These are phyloP conservation scores for rat (Rattus norvegicus) DNA, from an alignment of 2,113 vertebrate genomes.

Conservation along the genomic window DNA sequence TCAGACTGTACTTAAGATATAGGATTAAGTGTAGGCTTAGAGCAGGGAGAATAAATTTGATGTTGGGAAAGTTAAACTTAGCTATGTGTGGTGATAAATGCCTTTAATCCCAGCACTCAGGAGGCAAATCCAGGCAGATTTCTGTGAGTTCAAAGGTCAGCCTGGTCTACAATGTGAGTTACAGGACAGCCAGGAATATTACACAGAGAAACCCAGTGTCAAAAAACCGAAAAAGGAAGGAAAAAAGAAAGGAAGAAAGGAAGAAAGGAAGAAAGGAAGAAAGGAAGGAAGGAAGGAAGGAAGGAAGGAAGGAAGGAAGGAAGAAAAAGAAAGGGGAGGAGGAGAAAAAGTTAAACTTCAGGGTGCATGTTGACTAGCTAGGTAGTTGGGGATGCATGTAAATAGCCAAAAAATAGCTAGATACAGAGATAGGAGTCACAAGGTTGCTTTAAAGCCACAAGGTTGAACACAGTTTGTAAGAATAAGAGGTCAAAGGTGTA, in stretches of 20 bases:
- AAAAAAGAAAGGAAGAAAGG: too few relatives aligned
- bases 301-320: too few relatives aligned
- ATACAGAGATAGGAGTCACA: not conserved
- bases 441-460: not conserved
- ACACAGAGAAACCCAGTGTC: not conserved
- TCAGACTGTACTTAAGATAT: not conserved
- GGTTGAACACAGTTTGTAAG: not conserved
- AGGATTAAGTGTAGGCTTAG: conserved; percentile 12
- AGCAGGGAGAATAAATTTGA: not conserved
- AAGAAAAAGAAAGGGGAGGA: too few relatives aligned
- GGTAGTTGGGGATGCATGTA: conserved; percentile 19
- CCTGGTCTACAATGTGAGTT: not conserved
- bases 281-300: too few relatives aligned
- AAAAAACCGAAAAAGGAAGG: not conserved
- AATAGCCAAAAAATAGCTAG: not conserved
- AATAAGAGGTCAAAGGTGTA: conserved; percentile 32
- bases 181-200: not conserved
- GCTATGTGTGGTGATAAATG: not conserved
- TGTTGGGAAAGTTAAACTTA: conserved; percentile 34
- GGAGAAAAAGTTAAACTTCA: conserved; percentile 17
- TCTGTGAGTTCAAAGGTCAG: not conserved
- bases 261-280: too few relatives aligned
- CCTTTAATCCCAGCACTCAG: not conserved
- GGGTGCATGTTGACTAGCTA: not conserved
- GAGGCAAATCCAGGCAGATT: not conserved